phyloP scores from a whole-genome alignment of 2,888 invertebrate species.

The Lathronympha strigana region DNA sequence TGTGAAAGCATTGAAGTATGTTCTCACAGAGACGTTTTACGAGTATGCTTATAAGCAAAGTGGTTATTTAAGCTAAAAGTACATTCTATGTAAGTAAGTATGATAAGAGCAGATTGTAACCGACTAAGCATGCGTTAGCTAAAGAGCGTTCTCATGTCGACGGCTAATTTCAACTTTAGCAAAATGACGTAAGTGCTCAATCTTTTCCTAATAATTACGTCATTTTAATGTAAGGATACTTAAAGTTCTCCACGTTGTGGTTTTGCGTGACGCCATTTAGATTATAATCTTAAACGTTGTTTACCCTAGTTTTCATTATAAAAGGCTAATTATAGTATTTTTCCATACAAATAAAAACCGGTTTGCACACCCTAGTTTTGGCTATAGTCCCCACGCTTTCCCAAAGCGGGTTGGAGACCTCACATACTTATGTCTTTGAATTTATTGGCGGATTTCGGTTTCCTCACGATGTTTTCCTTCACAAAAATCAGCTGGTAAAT shows the following conservation, averaged over 20 bases:
- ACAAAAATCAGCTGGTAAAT: too few species aligned
- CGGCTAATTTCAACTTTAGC: background rate
- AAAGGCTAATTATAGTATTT: constrained; percentile 1
- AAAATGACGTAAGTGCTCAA: background rate
- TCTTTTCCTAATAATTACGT: background rate
- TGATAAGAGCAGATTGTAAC: constrained; percentile 5
- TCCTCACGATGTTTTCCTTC: too few species aligned
- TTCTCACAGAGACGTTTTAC: too few species aligned
- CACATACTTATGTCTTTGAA: too few species aligned
- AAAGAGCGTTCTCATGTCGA: constrained; percentile 20
- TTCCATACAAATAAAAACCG: background rate
- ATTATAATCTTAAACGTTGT: constrained; percentile 10
- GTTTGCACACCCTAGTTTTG: background rate
- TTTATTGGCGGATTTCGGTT: too few species aligned
- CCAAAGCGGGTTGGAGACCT: too few species aligned
- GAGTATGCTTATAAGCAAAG: too few species aligned
- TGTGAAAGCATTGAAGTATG: too few species aligned
- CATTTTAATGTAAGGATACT: background rate
- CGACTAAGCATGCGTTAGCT: constrained; percentile 1
- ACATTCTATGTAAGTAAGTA: background rate
- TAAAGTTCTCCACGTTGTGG: background rate
- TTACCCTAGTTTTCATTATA: constrained; percentile 18
- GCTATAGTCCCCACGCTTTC: too few species aligned
- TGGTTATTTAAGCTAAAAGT: constrained; percentile 2
- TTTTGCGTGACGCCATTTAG: constrained; percentile 16